Percentiles rank a stretch among this genome's conserved stretches.
Conservation (phyloP, 2,888 invertebrate species). For the Bursaphelenchus okinawaensis region DNA sequence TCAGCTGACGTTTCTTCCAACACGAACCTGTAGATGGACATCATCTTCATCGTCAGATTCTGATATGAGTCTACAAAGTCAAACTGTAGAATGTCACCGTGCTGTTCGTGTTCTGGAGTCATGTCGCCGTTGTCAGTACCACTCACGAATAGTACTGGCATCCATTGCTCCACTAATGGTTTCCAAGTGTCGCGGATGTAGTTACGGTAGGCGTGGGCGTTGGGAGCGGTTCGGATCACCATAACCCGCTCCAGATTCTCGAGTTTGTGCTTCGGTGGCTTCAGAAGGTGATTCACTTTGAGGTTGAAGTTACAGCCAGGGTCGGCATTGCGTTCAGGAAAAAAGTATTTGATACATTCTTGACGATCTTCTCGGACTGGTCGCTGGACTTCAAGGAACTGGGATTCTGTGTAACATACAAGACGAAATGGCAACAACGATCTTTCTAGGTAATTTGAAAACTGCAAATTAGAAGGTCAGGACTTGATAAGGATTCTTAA, state of each 20-base stretch:
- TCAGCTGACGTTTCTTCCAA: slow-evolving; percentile 18
- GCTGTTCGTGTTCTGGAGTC: slow-evolving; percentile 18
- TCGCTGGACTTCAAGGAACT: slow-evolving; percentile 42
- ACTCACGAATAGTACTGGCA: slow-evolving; percentile 37
- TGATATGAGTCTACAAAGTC: slow-evolving; percentile 55
- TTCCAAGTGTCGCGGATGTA: slow-evolving; percentile 53
- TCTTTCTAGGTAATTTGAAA: slow-evolving; percentile 54
- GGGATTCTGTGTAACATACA: slow-evolving; percentile 53
- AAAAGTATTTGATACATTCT: slow-evolving; percentile 44
- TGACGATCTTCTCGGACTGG: slow-evolving; percentile 39
- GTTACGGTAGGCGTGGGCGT: slow-evolving; percentile 35
- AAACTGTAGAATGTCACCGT: slow-evolving; percentile 50
- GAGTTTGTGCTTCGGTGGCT: slow-evolving; percentile 8
- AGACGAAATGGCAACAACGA: slow-evolving; percentile 50
- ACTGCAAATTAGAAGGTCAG: no score
- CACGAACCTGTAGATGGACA: slow-evolving; percentile 45
- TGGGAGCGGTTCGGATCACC: slow-evolving; percentile 45
- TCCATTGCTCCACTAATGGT: slow-evolving; percentile 22
- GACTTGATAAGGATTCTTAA: no score
- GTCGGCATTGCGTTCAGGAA: slow-evolving; percentile 27
- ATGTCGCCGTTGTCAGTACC: slow-evolving; percentile 27
- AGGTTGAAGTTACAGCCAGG: slow-evolving; percentile 19
- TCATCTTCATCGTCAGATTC: slow-evolving; percentile 56
- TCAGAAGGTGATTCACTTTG: slow-evolving; percentile 10
- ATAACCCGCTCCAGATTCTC: slow-evolving; percentile 19